Conservation (phyloP, 2,113 vertebrate genomes). For the Mugil cephalus region DNA sequence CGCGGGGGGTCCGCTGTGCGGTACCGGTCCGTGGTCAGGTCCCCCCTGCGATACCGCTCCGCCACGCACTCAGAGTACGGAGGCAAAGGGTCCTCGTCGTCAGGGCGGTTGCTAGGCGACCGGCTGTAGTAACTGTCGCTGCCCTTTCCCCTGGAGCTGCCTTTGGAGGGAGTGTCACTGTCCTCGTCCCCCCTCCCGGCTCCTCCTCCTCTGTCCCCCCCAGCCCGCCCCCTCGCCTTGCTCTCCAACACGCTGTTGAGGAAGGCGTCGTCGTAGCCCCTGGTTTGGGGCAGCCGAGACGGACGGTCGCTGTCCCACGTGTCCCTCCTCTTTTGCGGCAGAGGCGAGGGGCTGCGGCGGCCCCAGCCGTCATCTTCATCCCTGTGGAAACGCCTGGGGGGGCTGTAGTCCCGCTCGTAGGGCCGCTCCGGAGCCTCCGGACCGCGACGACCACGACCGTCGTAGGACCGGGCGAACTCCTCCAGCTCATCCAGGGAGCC, state of each 20-base stretch:
- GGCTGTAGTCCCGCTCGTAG: conserved; percentile 82
- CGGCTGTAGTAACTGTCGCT: conserved; percentile 79
- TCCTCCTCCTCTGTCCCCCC: conserved; percentile 64
- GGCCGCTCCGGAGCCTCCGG: conserved; percentile 65
- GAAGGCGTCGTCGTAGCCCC: conserved; percentile 88
- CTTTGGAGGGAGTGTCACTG: conserved; percentile 90
- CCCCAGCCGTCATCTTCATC: conserved; percentile 81
- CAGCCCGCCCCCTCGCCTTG: conserved; percentile 82
- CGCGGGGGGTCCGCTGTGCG: conserved; percentile 75
- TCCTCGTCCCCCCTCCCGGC: conserved; percentile 79
- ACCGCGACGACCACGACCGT: conserved; percentile 78
- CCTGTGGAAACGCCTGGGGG: conserved; percentile 62
- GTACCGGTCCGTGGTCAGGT: conserved; percentile 64
- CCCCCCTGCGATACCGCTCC: conserved; percentile 81
- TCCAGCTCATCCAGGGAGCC: conserved; percentile 96
- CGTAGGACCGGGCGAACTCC: conserved; percentile 90
- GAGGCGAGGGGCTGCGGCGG: conserved; percentile 85
- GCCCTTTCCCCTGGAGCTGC: conserved; percentile 86
- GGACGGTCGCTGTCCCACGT: conserved; percentile 87
- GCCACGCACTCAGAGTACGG: conserved; percentile 91
- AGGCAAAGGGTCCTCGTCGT: conserved; percentile 90
- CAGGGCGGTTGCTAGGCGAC: conserved; percentile 82
- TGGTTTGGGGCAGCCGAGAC: conserved; percentile 57
- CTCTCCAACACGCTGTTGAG: conserved; percentile 88
- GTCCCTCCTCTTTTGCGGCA: conserved; percentile 85